Base-by-base conservation (phyloP, 2,797 vertebrate genomes). In the Sciurus carolinensis region DNA sequence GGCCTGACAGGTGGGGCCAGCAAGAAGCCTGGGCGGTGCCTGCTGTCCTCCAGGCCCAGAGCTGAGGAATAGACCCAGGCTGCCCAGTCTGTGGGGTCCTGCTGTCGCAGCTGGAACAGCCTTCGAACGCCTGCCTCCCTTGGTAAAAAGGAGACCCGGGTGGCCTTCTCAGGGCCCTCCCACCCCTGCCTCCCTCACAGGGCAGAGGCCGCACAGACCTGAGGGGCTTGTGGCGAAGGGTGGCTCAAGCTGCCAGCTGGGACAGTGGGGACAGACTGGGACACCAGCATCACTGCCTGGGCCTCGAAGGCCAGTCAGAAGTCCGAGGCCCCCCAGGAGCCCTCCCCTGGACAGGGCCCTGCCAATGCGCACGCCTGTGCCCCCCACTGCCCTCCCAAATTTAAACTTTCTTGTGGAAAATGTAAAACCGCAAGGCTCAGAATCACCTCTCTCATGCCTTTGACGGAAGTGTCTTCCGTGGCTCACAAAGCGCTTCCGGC, bases 251-350 rank as follows among this genome's bases (percentile, higher is more conserved):
- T 57, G 36, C 69, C 10, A 4, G 18, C n/a, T 24, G 36, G 57
- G 57, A 42, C 10, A 18, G 39, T 36, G 24, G 69, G 20, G 57
- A 80, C 77, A 59, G 10, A 13, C 22, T 59, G 36, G 26, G 54
- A 80, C 22, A 17, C n/a, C 22, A 10, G 22, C 6, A 11, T 54
- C 13, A 18, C 39, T n/a, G 0, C 1, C 4, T 12, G 26, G 5
- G 33, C 28, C 17, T 22, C 13, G 9, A 5, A 30, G 54, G 28
- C 50, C 5, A 1, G 13, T 33, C 80, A 67, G n/a, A 44, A 2
- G 0, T 3, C 13, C 18, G 4, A 66, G 54, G 5, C 22, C 14
- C 47, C 62, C 42, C 5, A 15, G 24, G 33, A 67, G 24, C 30
- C 7, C 7, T 28, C 39, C 44, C 4, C 44, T 44, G 39, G 39